Evolutionary conservation across 2,797 vertebrate species (phyloP).

Genomic region (Peromyscus attwateri): DNA sequence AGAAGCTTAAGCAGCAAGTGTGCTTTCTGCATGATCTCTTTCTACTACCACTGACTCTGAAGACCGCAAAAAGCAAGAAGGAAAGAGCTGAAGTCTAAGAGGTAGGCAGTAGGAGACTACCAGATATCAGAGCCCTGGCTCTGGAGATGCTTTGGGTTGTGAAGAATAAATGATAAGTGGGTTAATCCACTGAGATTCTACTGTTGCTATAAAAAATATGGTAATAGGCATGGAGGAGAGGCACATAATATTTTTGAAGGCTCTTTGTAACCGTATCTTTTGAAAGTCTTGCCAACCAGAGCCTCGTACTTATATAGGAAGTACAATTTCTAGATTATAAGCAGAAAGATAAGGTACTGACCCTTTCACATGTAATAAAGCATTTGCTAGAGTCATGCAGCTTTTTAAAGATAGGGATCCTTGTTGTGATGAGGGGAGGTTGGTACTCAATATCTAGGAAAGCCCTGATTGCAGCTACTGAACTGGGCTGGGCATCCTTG

Average conservation of each 20-base stretch:
- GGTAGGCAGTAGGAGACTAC: background rate
- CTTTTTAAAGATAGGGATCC: conserved; percentile 18
- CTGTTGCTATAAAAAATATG: background rate
- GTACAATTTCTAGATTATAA: conserved; percentile 18
- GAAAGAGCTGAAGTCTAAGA: background rate
- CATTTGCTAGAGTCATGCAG: background rate
- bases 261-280: background rate
- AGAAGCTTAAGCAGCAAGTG: background rate
- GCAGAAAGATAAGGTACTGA: conserved; percentile 25
- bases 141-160: background rate
- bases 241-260: conserved; percentile 37
- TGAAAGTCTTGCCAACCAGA: background rate
- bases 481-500: background rate
- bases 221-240: conserved; percentile 18
- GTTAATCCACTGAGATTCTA: conserved; percentile 21
- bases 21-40: background rate
- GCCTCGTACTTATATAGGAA: background rate
- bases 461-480: background rate
- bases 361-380: conserved; percentile 5
- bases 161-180: conserved; percentile 27
- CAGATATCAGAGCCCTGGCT: background rate
- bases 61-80: background rate
- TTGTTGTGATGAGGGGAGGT: background rate
- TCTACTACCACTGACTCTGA: background rate
- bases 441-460: background rate